Conservation (phyloP, 2,888 invertebrate species). For the Busseola fusca region DNA sequence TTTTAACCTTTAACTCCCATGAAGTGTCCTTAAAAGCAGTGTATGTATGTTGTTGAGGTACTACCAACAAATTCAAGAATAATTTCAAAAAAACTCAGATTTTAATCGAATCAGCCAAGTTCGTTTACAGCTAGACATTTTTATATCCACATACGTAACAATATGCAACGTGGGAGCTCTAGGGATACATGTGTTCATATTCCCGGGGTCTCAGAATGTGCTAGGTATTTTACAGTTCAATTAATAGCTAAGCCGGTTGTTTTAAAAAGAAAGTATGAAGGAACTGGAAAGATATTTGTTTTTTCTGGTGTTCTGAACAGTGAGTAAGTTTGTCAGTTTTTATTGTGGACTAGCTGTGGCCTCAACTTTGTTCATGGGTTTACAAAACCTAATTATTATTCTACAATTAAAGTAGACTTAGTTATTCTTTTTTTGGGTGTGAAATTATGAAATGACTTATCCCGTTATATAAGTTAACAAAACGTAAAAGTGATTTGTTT, state of each 20-base stretch:
- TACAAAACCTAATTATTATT: no score
- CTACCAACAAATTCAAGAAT: not conserved
- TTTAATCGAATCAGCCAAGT: slow-evolving; percentile 16
- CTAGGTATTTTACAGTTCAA: slow-evolving; percentile 42
- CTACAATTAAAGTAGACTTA: no score
- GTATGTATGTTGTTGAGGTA: not conserved
- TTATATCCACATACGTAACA: slow-evolving; percentile 33
- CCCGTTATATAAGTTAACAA: no score
- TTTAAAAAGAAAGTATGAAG: slow-evolving; percentile 11
- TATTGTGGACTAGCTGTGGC: not conserved
- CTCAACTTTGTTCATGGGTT: not conserved
- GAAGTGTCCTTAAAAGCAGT: no score
- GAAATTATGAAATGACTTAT: no score
- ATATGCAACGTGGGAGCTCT: slow-evolving; percentile 1
- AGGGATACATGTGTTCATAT: slow-evolving; percentile 17
- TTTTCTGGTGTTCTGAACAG: not conserved
- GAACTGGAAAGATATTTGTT: not conserved
- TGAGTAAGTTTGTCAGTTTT: not conserved
- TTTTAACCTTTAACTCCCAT: no score
- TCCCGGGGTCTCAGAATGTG: slow-evolving; percentile 17
- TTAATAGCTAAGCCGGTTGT: slow-evolving; percentile 14
- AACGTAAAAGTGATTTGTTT: no score
- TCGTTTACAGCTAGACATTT: slow-evolving; percentile 36
- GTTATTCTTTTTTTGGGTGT: no score
- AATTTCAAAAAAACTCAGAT: not conserved